Evolutionary conservation across 37 sponge, comb jelly and placozoan species (phyloP), one percentile per base, ranked within the genome.

Genomic region (Agelas oroides): DNA sequence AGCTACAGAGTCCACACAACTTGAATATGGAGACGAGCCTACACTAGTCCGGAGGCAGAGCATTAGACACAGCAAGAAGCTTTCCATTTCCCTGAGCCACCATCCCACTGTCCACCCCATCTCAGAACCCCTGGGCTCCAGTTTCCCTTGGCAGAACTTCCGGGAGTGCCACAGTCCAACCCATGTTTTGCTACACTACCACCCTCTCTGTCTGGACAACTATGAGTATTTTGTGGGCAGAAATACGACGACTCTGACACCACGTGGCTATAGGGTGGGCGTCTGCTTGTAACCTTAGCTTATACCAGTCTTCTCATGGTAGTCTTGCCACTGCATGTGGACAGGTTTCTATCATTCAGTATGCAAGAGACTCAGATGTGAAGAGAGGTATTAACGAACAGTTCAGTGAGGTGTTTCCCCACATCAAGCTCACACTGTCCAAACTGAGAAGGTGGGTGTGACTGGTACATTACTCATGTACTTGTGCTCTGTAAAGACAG

Each of bases 301-400:
- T 66, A 28, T 24, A 2, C 18, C 33, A 1, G 67, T 1, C 2
- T 17, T 16, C 1, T 35, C 30, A 31, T 73, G 39, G 6, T 8
- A 46, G 18, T 67, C 65, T 79, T 3, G 60, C n/a, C 62, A n/a
- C n/a, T 46, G 46, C 46, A 3, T 8, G 30, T 33, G 21, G 12
- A 24, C 53, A 91, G 92, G 87, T 91, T 23, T 93, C 96, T 35
- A 68, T 93, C 23, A 83, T 96, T 23, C 82, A 88, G 55, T 93
- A 96, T 67, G 80, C 91, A 16, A 73, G 57, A 37, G 33, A 73
- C 13, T 59, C 79, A 36, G 87, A 90, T 33, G 83, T 83, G 28
- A 96, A 96, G 89, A 81, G 78, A 52, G 89, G 70, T 55, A 67
- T 96, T 53, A 96, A 96, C 60, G 84, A 93, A 16, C 71, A 82